Percentiles rank a stretch among this genome's conserved stretches.
Evolutionary conservation across 2,888 invertebrate genomes (phyloP).

Genomic region (Ligdia adustata): DNA sequence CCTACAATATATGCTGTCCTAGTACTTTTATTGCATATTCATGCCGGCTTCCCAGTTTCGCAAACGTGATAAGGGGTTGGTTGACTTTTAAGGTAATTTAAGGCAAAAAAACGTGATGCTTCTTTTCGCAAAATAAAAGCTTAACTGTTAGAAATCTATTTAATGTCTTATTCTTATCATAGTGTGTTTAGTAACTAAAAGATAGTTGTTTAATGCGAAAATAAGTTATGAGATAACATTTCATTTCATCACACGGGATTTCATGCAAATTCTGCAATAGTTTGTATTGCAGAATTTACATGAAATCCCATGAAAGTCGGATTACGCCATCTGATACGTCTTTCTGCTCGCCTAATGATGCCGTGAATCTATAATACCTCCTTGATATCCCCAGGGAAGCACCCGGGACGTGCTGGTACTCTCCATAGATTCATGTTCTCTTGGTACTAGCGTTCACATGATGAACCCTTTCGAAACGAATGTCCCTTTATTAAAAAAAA

Average conservation of each 20-base stretch:
- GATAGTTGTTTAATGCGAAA: too few species aligned
- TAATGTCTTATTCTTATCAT: too few species aligned
- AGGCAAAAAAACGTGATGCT: not conserved
- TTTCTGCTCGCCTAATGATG: conserved; percentile 56
- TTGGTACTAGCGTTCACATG: conserved; percentile 50
- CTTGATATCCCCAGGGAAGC: conserved; percentile 46
- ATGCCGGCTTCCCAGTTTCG: conserved; percentile 64
- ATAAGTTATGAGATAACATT: too few species aligned
- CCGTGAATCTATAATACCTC: conserved; percentile 62
- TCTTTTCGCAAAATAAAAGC: too few species aligned
- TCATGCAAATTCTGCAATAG: too few species aligned
- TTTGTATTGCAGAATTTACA: too few species aligned
- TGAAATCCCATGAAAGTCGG: conserved; percentile 4
- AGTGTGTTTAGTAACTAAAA: too few species aligned
- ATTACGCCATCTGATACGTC: conserved; percentile 38
- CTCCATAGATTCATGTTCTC: conserved; percentile 45
- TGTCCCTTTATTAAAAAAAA: too few species aligned
- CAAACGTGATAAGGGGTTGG: conserved; percentile 46
- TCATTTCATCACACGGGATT: too few species aligned
- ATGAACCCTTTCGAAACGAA: conserved; percentile 53
- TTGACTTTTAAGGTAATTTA: conserved; percentile 19
- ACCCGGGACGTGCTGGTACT: conserved; percentile 24
- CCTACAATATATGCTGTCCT: conserved; percentile 61
- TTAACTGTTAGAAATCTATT: too few species aligned
- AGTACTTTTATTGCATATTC: conserved; percentile 82